Conservation (phyloP, 2,113 vertebrate species). For the Dicaeum eximium region DNA sequence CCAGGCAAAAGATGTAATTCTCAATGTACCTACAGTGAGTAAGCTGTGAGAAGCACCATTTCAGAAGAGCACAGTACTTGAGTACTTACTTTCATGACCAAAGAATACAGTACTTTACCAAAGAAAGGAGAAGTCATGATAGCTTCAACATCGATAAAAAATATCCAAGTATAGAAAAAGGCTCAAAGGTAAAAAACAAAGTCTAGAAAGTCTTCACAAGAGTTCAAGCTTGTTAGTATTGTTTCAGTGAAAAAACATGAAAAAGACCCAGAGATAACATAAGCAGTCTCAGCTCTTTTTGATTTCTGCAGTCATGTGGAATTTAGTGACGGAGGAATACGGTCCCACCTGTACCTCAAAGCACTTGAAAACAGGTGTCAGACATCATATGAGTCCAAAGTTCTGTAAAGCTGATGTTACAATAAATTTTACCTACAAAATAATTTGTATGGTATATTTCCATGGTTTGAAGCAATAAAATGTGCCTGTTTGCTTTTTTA, state of each 20-base stretch:
- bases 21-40: accelerated
- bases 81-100: background rate
- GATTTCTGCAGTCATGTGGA: background rate
- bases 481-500: background rate
- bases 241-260: background rate
- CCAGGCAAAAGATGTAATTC: background rate
- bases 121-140: background rate
- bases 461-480: background rate
- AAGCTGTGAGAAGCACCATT: background rate
- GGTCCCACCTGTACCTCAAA: background rate
- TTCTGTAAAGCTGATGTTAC: accelerated
- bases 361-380: background rate
- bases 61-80: background rate
- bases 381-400: accelerated
- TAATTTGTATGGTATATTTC: background rate
- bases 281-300: background rate
- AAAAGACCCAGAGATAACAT: accelerated
- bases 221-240: background rate
- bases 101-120: background rate
- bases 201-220: background rate
- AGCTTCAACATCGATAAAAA: background rate
- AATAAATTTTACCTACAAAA: background rate
- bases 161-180: background rate
- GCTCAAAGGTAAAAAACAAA: background rate
- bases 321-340: background rate